A percentile compares a stretch with the other conserved stretches of the same genome.
phyloP scores from a whole-genome alignment of 2,113 vertebrate species.

The Larimichthys crocea region DNA sequence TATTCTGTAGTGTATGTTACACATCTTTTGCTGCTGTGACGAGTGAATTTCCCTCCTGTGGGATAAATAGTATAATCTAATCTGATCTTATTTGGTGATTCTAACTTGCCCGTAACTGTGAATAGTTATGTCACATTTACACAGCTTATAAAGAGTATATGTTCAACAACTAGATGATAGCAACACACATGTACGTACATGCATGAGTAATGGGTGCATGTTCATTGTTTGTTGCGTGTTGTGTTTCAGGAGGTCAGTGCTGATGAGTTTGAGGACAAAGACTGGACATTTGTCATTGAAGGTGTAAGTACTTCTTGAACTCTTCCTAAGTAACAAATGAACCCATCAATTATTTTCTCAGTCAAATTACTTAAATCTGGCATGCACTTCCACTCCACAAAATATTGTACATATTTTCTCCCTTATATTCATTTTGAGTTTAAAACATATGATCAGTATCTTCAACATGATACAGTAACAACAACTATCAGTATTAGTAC shows the following conservation, averaged over 20 bases:
- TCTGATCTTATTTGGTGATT: too few relatives aligned
- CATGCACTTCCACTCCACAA: background rate
- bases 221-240: background rate
- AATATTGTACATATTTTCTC: too few relatives aligned
- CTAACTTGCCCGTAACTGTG: too few relatives aligned
- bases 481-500: too few relatives aligned
- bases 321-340: background rate
- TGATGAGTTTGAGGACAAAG: slow-evolving; percentile 92
- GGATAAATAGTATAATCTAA: too few relatives aligned
- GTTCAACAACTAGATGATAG: background rate
- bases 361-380: background rate
- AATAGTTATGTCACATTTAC: too few relatives aligned
- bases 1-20: too few relatives aligned
- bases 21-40: too few relatives aligned
- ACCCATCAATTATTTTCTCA: background rate
- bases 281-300: slow-evolving; percentile 94
- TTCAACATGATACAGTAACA: too few relatives aligned
- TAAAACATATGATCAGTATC: too few relatives aligned
- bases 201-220: background rate
- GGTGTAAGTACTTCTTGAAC: slow-evolving; percentile 82
- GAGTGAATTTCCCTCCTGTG: too few relatives aligned
- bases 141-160: background rate
- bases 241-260: slow-evolving; percentile 86
- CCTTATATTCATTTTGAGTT: too few relatives aligned
- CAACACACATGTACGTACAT: background rate